Evolutionary conservation across 2,113 vertebrate genomes (phyloP), one percentile per base, ranked within the genome.

Genomic region (Brienomyrus brachyistius): DNA sequence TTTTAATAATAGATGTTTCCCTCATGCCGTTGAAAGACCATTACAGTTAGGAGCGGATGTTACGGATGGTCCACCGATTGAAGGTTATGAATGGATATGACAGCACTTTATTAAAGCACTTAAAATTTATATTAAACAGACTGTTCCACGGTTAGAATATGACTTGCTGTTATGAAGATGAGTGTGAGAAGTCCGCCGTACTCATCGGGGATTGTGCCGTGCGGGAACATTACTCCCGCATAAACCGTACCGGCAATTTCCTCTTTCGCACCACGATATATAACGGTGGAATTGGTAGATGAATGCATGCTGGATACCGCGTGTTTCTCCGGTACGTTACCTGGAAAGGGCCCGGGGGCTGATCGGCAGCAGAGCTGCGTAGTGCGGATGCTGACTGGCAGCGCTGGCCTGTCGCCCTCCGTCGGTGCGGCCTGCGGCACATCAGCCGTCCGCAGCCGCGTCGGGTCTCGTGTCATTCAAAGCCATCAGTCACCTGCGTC

Each of bases 381-480:
- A 59, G 82, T 43, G 51, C 35, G 40, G 11, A 54, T 83, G 88
- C 35, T 40, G 52, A 59, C 8, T n/a, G 77, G 59, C 88, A 3
- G 35, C 51, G 52, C 70, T 3, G 40, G 3, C 48, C 48, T 56
- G 17, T 86, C 50, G 13, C 27, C 48, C 47, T 6, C 45, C 59
- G 91, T 88, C 19, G 15, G 90, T 70, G 52, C 89, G 43, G 50
- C 59, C 86, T 89, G 70, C 86, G 48, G 87, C 91, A 54, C 92
- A 91, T 92, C 92, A 92, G 92, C 91, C 92, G 88, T 92, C 82
- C 54, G 92, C 92, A 89, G 92, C 88, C 89, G 54, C n/a, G n/a
- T n/a, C n/a, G n/a, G n/a, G 92, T 91, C 93, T 92, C 92, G 93
- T 92, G 94, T 94, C 93, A 94, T 91, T 92, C 92, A 92, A 90